These are phyloP conservation scores for Drosophila ananassae DNA, from an alignment of 1,140 invertebrate species.

Conservation along the genomic window DNA sequence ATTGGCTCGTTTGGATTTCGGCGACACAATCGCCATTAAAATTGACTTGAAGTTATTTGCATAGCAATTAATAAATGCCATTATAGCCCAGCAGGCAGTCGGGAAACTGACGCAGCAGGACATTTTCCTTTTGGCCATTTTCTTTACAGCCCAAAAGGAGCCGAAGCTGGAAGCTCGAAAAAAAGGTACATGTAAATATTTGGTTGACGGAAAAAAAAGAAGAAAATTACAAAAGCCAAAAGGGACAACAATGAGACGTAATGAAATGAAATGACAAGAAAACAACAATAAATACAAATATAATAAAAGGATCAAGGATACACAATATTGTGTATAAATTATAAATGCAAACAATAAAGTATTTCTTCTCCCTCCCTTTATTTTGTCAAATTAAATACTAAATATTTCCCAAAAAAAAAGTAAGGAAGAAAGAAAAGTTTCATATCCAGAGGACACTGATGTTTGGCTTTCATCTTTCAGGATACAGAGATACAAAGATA, in stretches of 20 bases:
- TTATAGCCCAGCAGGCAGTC: constrained; percentile 43
- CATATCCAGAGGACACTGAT: constrained; percentile 10
- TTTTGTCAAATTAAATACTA: constrained; percentile 60
- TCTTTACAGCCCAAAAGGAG: neutral
- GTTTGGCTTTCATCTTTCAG: constrained; percentile 29
- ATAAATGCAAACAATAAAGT: constrained; percentile 65
- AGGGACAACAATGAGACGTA: constrained; percentile 66
- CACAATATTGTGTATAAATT: constrained; percentile 46
- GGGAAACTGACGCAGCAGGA: constrained; percentile 31
- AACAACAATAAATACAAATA: constrained; percentile 1
- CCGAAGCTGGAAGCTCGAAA: constrained; percentile 8
- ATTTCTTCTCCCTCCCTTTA: constrained; percentile 1
- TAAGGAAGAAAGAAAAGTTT: neutral
- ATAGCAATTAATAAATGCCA: constrained; percentile 72
- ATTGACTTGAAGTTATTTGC: constrained; percentile 60
- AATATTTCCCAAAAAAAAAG: neutral
- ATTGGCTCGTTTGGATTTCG: constrained; percentile 44
- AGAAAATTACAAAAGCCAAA: constrained; percentile 68
- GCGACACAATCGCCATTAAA: constrained; percentile 51
- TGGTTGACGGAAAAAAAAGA: constrained; percentile 16
- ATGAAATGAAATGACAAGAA: constrained; percentile 73
- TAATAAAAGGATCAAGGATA: constrained; percentile 26
- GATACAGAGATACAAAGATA: constrained; percentile 17
- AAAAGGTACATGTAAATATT: constrained; percentile 75
- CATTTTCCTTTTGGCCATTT: constrained; percentile 22